Evolutionary conservation across 2,797 vertebrate species (phyloP).

Genomic region (Yasuhikotakia modesta): DNA sequence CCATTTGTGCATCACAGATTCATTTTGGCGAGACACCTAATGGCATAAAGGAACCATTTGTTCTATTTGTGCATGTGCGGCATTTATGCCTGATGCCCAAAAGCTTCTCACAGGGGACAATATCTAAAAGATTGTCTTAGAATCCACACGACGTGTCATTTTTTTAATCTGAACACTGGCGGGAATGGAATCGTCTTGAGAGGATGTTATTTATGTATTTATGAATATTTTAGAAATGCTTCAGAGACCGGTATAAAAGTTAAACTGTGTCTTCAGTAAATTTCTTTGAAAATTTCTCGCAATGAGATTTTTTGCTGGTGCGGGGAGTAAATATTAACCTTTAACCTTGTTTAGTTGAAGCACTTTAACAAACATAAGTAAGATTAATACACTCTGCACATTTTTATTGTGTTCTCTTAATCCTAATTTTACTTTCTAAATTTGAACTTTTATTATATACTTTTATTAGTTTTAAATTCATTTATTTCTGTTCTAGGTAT

Average conservation of each 20-base stretch:
- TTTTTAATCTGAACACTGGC: neutral
- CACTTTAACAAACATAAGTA: slow-evolving; percentile 1
- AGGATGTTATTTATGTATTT: slow-evolving; percentile 25
- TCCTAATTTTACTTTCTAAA: no score
- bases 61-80: neutral
- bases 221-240: slow-evolving; percentile 57
- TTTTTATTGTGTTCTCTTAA: no score
- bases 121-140: slow-evolving; percentile 9
- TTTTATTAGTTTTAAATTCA: no score
- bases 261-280: slow-evolving; percentile 50
- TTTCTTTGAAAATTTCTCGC: neutral
- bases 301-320: slow-evolving; percentile 2
- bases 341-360: neutral
- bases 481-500: no score
- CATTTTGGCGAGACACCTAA: neutral
- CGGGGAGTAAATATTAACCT: slow-evolving; percentile 14
- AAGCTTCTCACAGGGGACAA: neutral
- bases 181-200: slow-evolving; percentile 23
- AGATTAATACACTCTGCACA: no score
- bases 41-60: neutral
- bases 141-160: neutral
- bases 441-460: no score
- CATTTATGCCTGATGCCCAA: neutral
- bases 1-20: slow-evolving; percentile 28
- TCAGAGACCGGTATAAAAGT: slow-evolving; percentile 50